A percentile compares a stretch with the other conserved stretches of the same genome.
Evolutionary conservation across 92 coral and sea anemone genomes (phyloP).

Genomic region (Plumapathes pennacea): DNA sequence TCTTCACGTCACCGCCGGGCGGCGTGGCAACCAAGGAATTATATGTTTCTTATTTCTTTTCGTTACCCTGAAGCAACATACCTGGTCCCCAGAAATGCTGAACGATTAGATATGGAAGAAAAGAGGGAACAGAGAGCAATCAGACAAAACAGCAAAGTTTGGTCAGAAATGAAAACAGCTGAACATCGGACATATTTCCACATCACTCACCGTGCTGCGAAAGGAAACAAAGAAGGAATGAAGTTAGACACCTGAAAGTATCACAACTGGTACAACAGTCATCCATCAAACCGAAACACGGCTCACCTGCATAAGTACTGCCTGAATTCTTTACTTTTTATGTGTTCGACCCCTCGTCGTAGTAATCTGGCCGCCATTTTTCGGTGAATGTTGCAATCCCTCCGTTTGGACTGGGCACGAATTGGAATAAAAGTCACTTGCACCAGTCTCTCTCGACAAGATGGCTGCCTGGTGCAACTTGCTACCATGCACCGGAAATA

Average conservation of each 20-base stretch:
- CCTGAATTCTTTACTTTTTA: slow-evolving; percentile 95
- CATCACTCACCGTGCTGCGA: slow-evolving; percentile 97
- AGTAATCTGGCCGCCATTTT: slow-evolving; percentile 83
- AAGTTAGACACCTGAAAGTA: background rate
- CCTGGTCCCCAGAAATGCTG: slow-evolving; percentile 99
- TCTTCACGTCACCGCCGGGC: too few relatives aligned
- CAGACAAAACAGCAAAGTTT: slow-evolving; percentile 1
- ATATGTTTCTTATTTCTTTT: too few relatives aligned
- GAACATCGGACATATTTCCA: background rate
- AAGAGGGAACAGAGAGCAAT: slow-evolving; percentile 7
- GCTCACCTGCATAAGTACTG: slow-evolving; percentile 90
- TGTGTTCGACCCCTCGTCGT: slow-evolving; percentile 60
- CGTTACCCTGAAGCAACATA: too few relatives aligned
- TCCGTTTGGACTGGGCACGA: slow-evolving; percentile 9
- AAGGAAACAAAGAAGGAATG: slow-evolving; percentile 14
- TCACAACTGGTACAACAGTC: background rate
- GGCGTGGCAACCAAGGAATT: too few relatives aligned
- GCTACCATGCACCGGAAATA: too few relatives aligned
- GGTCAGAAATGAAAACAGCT: background rate
- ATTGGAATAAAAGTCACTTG: slow-evolving; percentile 4
- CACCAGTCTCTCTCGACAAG: too few relatives aligned
- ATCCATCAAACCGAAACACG: background rate
- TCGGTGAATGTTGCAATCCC: background rate
- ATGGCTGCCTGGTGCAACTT: too few relatives aligned
- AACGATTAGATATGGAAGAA: background rate